Percentiles rank a stretch among this genome's conserved stretches.
phyloP scores from a whole-genome alignment of 2,113 vertebrate genomes.

The Ahaetulla prasina region DNA sequence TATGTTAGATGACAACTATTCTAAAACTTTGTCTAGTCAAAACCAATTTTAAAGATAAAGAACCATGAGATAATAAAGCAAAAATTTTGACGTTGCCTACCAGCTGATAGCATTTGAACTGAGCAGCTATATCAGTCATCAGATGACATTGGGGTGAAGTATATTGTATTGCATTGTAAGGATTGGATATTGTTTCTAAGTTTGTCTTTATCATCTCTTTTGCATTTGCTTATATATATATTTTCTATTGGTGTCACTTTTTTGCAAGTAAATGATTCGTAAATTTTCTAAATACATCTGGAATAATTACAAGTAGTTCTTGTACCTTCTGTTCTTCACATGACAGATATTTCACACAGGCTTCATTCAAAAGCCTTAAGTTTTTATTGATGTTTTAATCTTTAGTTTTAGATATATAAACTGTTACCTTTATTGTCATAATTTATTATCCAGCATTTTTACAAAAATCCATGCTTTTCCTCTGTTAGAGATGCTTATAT shows the following conservation, averaged over 20 bases:
- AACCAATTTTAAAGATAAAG: background rate
- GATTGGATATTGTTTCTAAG: background rate
- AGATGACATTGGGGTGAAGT: background rate
- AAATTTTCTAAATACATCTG: background rate
- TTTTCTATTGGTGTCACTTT: background rate
- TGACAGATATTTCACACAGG: background rate
- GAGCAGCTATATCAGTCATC: background rate
- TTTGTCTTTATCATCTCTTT: background rate
- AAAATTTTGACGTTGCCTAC: background rate
- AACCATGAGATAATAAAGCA: background rate
- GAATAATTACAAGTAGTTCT: background rate
- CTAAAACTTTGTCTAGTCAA: background rate
- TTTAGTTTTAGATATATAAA: background rate
- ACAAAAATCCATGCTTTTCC: background rate
- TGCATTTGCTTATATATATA: background rate
- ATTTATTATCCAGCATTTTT: background rate
- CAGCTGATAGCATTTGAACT: background rate
- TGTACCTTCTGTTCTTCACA: background rate
- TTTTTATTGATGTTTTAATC: background rate
- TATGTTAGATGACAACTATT: background rate
- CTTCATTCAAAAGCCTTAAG: background rate
- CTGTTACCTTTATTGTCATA: background rate
- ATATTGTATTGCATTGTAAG: background rate
- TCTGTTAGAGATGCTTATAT: background rate
- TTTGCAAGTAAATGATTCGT: background rate